phyloP scores from a whole-genome alignment of 35 echinoderm and acorn worm genomes.

The Heliocidaris tuberculata region DNA sequence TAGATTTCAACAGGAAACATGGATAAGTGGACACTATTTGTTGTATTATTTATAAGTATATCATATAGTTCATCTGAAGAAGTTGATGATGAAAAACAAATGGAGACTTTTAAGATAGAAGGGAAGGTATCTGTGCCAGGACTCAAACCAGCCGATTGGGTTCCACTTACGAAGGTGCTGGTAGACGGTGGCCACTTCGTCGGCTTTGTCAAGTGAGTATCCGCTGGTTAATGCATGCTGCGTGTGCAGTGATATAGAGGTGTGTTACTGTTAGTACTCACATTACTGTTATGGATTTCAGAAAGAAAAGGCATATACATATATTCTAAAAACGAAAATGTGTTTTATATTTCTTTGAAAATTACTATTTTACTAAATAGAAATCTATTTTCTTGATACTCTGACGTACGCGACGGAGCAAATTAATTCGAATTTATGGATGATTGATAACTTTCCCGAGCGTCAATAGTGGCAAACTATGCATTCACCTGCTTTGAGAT shows the following conservation, averaged over 20 bases:
- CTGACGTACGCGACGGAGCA: no score
- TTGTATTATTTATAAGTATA: neutral
- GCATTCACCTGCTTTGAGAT: no score
- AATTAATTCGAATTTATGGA: no score
- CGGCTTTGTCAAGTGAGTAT: constrained; percentile 84
- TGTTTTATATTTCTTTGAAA: no score
- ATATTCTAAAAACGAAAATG: no score
- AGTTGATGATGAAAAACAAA: constrained; percentile 60
- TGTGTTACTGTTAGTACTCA: neutral
- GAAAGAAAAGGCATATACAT: neutral
- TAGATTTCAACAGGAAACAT: neutral
- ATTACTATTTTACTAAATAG: no score
- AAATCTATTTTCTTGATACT: no score
- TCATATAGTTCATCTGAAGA: constrained; percentile 29
- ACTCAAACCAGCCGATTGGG: constrained; percentile 78
- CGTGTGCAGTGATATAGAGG: neutral
- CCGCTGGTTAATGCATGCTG: neutral
- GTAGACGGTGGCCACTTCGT: constrained; percentile 80
- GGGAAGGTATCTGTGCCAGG: constrained; percentile 85
- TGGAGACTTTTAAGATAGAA: constrained; percentile 72
- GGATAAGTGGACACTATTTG: neutral
- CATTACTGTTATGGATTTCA: neutral
- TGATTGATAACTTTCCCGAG: no score
- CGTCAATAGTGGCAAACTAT: no score
- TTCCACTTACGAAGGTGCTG: constrained; percentile 69